These are phyloP conservation scores for Callaeas wilsoni DNA, from an alignment of 2,113 vertebrate species.

Conservation along the genomic window DNA sequence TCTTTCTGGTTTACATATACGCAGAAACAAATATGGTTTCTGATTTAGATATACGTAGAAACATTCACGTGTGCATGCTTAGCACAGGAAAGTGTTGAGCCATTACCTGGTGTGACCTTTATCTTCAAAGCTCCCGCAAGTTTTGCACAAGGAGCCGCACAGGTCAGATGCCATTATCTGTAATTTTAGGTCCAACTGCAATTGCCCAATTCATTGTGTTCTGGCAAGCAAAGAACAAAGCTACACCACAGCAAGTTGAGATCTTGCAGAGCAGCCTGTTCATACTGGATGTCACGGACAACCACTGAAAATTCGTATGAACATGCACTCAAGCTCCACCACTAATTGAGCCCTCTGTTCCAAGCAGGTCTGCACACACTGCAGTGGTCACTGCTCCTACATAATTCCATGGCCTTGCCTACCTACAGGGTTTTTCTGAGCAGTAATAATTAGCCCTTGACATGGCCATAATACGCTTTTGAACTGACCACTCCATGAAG, in stretches of 20 bases:
- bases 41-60: background rate
- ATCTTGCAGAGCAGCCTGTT: background rate
- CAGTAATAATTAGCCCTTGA: background rate
- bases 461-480: background rate
- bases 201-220: background rate
- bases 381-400: background rate
- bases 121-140: background rate
- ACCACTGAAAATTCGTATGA: background rate
- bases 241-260: background rate
- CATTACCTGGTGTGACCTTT: background rate
- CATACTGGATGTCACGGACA: background rate
- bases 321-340: background rate
- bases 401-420: background rate
- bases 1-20: background rate
- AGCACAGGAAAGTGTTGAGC: background rate
- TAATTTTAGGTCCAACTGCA: background rate
- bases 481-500: constrained; percentile 13
- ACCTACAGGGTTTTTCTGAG: background rate
- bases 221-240: background rate
- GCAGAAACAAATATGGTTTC: background rate
- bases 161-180: background rate
- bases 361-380: background rate
- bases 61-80: fast-evolving
- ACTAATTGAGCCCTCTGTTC: background rate
- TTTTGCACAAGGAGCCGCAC: background rate